phyloP scores from a whole-genome alignment of 2,797 vertebrate species.

The Heliangelus exortis region DNA sequence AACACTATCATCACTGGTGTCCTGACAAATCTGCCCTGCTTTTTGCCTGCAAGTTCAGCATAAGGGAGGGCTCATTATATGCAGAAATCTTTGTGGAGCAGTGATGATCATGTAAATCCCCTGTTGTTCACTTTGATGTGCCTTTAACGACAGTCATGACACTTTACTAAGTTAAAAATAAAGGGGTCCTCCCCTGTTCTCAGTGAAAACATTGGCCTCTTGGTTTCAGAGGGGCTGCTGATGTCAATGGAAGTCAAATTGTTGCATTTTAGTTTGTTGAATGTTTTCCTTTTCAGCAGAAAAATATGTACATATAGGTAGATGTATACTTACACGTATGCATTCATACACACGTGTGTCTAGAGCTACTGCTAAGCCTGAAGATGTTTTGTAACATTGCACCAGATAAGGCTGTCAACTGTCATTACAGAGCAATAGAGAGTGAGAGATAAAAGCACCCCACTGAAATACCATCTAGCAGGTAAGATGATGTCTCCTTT shows the following conservation, averaged over 20 bases:
- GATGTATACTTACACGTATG: not conserved
- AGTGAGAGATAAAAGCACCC: constrained; percentile 5
- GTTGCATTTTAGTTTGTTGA: not conserved
- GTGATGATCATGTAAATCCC: constrained; percentile 8
- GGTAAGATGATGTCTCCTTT: constrained; percentile 16
- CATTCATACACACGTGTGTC: accelerated
- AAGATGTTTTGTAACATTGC: not conserved
- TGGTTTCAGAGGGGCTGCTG: not conserved
- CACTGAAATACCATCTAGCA: constrained; percentile 56
- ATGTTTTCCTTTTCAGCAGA: not conserved
- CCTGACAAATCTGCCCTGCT: constrained; percentile 14
- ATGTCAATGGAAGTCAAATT: not conserved
- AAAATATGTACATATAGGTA: not conserved
- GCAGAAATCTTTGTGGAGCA: not conserved
- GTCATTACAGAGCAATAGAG: not conserved
- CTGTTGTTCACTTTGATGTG: constrained; percentile 17
- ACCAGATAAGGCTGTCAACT: not conserved
- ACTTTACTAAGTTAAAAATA: not conserved
- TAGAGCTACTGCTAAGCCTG: not conserved
- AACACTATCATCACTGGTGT: not conserved
- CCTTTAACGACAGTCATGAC: constrained; percentile 14
- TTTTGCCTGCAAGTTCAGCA: constrained; percentile 6
- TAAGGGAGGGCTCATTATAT: constrained; percentile 31
- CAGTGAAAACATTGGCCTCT: not conserved
- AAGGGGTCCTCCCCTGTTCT: not conserved